Evolutionary conservation across 2,888 invertebrate species (phyloP).

Genomic region (Baccha elongata): DNA sequence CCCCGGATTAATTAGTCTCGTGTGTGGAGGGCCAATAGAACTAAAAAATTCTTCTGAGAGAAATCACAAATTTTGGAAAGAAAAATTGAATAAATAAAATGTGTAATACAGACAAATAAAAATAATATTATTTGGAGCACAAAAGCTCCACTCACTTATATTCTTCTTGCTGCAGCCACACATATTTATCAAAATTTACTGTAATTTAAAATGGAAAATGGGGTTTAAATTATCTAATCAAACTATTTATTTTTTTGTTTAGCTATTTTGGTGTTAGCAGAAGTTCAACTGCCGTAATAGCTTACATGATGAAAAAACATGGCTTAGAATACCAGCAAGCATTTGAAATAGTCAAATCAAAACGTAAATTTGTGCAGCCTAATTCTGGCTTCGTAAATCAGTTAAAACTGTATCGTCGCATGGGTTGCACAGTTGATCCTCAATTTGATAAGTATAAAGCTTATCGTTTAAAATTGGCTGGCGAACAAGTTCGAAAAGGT

Average conservation of each 20-base stretch:
- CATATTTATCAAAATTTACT: no score
- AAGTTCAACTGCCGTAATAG: slow-evolving; percentile 93
- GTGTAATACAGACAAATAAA: no score
- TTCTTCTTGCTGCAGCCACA: no score
- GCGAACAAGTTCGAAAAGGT: slow-evolving; percentile 91
- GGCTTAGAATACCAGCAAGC: slow-evolving; percentile 89
- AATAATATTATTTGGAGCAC: no score
- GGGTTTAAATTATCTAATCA: not conserved
- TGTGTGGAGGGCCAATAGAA: no score
- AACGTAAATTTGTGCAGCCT: slow-evolving; percentile 89
- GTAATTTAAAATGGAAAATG: no score
- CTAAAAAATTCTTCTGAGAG: no score
- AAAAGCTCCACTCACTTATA: no score
- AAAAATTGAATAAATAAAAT: no score
- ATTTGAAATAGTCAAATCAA: slow-evolving; percentile 87
- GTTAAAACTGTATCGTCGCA: slow-evolving; percentile 89
- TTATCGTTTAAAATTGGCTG: slow-evolving; percentile 90
- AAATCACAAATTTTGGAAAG: no score
- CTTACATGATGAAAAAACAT: slow-evolving; percentile 94
- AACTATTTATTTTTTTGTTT: slow-evolving; percentile 58
- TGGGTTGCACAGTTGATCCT: slow-evolving; percentile 88
- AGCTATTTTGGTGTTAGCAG: slow-evolving; percentile 95
- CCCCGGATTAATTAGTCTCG: no score
- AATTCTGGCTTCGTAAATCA: slow-evolving; percentile 92
- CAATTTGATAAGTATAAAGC: slow-evolving; percentile 88